Percentiles rank a stretch among this genome's conserved stretches.
These are phyloP conservation scores for Xiphorhynchus elegans DNA, from an alignment of 2,113 vertebrate genomes.

Conservation along the genomic window DNA sequence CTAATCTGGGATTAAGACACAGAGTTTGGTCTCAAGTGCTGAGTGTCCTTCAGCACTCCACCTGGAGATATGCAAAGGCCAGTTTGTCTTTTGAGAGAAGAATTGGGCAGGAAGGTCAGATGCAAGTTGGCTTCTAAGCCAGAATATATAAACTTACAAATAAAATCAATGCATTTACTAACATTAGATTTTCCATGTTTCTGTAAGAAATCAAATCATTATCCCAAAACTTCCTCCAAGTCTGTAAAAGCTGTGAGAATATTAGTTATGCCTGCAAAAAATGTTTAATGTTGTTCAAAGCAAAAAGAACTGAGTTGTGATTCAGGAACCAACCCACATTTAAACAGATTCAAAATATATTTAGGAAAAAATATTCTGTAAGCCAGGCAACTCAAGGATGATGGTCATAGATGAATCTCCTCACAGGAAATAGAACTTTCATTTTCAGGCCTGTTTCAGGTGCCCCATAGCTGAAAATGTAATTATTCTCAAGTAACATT, in stretches of 20 bases:
- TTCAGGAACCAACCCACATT: background rate
- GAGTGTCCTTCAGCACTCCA: background rate
- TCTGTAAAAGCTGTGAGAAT: background rate
- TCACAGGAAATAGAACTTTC: background rate
- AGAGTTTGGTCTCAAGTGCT: background rate
- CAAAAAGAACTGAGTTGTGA: background rate
- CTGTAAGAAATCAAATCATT: background rate
- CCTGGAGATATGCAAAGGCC: rapidly evolving
- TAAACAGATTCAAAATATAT: background rate
- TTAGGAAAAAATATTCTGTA: background rate
- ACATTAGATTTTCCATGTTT: background rate
- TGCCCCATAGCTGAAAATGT: background rate
- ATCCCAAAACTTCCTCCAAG: background rate
- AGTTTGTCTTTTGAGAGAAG: background rate
- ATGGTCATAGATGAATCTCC: background rate
- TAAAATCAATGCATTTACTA: background rate
- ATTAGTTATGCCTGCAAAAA: background rate
- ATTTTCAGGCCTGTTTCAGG: background rate
- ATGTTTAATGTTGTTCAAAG: background rate
- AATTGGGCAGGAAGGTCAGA: background rate
- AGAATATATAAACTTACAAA: background rate
- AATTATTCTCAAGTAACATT: background rate
- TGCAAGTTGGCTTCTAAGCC: background rate
- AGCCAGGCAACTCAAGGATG: background rate
- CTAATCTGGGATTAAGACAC: background rate